Conservation (phyloP, 1,140 invertebrate species). For the Hycleus phaleratus region DNA sequence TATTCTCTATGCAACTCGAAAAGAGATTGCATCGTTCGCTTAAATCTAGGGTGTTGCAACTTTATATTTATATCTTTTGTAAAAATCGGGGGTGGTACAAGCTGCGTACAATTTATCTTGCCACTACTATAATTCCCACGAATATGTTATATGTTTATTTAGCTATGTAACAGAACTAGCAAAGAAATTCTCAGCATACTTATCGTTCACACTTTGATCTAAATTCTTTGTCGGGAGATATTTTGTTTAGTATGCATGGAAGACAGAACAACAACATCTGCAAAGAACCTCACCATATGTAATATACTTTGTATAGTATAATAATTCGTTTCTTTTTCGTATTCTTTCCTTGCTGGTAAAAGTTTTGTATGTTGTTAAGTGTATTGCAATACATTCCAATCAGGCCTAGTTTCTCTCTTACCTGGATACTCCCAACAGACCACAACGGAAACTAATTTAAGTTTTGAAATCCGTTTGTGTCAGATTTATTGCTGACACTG, state of each 20-base stretch:
- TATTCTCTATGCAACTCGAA: too few species aligned
- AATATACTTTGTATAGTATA: not conserved
- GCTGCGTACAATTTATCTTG: too few species aligned
- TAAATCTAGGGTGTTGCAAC: too few species aligned
- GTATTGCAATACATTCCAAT: slow-evolving; percentile 15
- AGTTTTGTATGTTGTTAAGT: not conserved
- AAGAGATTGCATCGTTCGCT: too few species aligned
- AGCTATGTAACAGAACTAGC: not conserved
- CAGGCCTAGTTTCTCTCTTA: slow-evolving; percentile 12
- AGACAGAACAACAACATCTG: not conserved
- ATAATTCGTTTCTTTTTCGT: too few species aligned
- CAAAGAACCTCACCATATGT: not conserved
- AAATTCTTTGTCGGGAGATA: not conserved
- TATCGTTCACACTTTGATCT: not conserved
- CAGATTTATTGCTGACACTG: slow-evolving; percentile 15
- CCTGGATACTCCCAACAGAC: slow-evolving; percentile 18
- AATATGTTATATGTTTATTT: not conserved
- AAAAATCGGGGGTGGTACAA: too few species aligned
- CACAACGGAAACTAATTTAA: slow-evolving; percentile 23
- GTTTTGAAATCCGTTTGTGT: slow-evolving; percentile 22
- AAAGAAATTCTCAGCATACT: not conserved
- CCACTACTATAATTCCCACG: too few species aligned
- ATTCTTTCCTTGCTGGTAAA: too few species aligned
- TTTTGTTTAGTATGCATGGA: slow-evolving; percentile 8
- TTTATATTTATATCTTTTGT: too few species aligned